Evolutionary conservation across 2,113 vertebrate genomes (phyloP).

Genomic region (Psittacula cyanocephala): DNA sequence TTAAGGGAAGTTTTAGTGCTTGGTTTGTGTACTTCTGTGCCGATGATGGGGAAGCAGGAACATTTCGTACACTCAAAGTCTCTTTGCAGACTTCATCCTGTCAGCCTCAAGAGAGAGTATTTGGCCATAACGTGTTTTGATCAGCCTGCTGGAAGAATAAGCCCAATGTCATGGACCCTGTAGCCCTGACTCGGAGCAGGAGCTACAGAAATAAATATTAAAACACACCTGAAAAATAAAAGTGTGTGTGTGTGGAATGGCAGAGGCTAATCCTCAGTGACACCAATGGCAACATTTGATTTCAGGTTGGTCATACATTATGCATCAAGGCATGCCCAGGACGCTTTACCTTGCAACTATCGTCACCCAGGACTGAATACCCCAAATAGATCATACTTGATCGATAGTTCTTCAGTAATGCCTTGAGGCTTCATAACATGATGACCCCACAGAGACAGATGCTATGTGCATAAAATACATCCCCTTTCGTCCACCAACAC

Average conservation of each 20-base stretch:
- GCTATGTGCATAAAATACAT: not conserved
- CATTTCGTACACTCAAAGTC: accelerated
- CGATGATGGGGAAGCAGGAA: not conserved
- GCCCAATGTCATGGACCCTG: not conserved
- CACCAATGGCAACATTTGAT: not conserved
- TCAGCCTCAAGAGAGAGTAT: not conserved
- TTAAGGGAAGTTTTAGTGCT: not conserved
- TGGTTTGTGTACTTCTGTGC: not conserved
- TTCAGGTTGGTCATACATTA: not conserved
- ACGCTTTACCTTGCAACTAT: not conserved
- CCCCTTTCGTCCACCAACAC: not conserved
- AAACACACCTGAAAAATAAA: not conserved
- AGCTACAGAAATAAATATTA: not conserved
- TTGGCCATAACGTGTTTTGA: not conserved
- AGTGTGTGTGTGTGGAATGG: not conserved
- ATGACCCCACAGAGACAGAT: not conserved
- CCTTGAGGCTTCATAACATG: not conserved
- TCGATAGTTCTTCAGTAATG: not conserved
- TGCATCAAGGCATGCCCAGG: not conserved
- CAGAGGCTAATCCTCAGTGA: not conserved
- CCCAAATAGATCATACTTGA: not conserved
- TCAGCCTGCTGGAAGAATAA: not conserved
- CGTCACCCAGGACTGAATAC: not conserved
- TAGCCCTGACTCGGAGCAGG: not conserved
- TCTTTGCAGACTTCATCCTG: not conserved